Conservation (phyloP, 2,113 vertebrate genomes). For the Capricornis sumatraensis region DNA sequence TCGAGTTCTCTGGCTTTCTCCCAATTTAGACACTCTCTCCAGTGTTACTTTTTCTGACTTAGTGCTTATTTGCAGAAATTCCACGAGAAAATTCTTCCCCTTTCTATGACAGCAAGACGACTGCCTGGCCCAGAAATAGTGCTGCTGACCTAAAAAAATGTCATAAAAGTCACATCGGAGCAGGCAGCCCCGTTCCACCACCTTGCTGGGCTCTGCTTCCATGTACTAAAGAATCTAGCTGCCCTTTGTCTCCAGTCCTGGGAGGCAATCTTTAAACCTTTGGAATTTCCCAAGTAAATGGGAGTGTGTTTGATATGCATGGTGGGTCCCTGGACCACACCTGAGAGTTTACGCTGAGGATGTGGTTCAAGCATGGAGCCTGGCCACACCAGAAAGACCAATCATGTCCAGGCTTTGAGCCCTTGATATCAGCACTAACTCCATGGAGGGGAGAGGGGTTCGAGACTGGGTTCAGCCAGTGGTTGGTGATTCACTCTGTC, state of each 20-base stretch:
- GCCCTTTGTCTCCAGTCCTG: not conserved
- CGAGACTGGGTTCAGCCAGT: not conserved
- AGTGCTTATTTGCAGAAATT: not conserved
- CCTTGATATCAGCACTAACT: not conserved
- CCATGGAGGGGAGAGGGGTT: not conserved
- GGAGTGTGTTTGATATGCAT: not conserved
- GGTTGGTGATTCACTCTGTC: not conserved
- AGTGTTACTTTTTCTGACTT: not conserved
- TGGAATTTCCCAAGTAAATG: not conserved
- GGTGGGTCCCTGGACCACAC: not conserved
- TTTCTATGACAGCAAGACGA: not conserved
- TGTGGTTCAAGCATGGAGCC: not conserved
- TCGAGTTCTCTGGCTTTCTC: not conserved
- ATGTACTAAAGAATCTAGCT: not conserved
- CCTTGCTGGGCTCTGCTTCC: not conserved
- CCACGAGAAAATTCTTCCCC: not conserved
- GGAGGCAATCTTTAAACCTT: not conserved
- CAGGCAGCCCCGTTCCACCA: not conserved
- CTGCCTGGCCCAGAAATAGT: slow-evolving; percentile 2
- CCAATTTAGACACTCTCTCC: not conserved
- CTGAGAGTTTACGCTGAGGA: not conserved
- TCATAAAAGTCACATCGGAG: not conserved
- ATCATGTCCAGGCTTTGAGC: too few species aligned
- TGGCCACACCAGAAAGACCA: not conserved
- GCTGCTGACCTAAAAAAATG: slow-evolving; percentile 38